A percentile compares a stretch with the other conserved stretches of the same genome.
phyloP scores from a whole-genome alignment of 2,888 invertebrate genomes.

The Keiferia lycopersicella region DNA sequence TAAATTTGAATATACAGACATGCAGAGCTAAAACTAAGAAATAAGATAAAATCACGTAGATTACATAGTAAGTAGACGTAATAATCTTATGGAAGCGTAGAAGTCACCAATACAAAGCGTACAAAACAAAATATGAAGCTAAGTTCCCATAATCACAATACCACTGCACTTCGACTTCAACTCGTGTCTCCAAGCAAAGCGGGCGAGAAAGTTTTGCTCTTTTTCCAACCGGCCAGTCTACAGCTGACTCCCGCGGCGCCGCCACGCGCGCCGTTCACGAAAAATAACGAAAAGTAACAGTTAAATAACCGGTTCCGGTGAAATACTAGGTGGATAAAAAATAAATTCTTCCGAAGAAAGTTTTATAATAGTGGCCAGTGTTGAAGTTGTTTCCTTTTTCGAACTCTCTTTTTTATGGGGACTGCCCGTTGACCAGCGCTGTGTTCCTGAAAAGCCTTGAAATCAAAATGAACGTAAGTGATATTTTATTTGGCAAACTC shows the following conservation, averaged over 20 bases:
- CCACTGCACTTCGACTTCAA: not conserved
- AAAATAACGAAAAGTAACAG: conserved; percentile 23
- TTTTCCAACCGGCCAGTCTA: conserved; percentile 45
- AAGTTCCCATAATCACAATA: conserved; percentile 9
- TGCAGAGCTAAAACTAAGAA: not conserved
- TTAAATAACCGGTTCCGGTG: conserved; percentile 32
- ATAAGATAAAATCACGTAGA: not conserved
- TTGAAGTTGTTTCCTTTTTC: conserved; percentile 23
- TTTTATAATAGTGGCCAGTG: conserved; percentile 32
- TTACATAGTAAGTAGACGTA: not conserved
- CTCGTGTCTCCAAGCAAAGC: conserved; percentile 28
- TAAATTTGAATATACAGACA: not conserved
- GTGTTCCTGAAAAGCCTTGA: conserved; percentile 32
- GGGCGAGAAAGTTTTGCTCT: conserved; percentile 55
- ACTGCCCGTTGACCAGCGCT: conserved; percentile 10
- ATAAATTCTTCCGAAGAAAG: conserved; percentile 41
- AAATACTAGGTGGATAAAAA: conserved; percentile 28
- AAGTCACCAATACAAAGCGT: not conserved
- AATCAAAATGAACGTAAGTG: conserved; percentile 51
- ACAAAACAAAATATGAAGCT: not conserved
- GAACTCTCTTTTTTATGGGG: conserved; percentile 25
- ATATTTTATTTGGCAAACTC: conserved; percentile 22
- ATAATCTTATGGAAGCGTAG: not conserved
- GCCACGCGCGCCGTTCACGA: conserved; percentile 35
- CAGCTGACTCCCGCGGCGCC: conserved; percentile 38